A percentile compares a stretch with the other conserved stretches of the same genome.
These are phyloP conservation scores for Galerucella nymphaeae DNA, from an alignment of 2,888 invertebrate genomes.

Conservation along the genomic window DNA sequence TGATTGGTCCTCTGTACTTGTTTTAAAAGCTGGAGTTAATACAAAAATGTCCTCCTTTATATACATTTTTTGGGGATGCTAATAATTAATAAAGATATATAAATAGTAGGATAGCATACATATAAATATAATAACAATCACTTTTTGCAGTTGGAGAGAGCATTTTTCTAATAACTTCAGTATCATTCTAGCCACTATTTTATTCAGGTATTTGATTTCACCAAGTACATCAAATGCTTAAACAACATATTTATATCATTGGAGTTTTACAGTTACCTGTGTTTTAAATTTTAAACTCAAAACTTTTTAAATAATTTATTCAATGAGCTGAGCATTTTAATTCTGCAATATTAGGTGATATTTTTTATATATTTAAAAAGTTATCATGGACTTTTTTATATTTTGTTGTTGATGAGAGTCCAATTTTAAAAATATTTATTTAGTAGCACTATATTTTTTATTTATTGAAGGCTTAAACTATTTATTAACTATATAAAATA, in stretches of 20 bases:
- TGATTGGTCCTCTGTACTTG: slow-evolving; percentile 58
- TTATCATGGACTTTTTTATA: no score
- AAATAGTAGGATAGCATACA: background rate
- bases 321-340: no score
- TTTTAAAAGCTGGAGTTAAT: slow-evolving; percentile 14
- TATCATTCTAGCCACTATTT: background rate
- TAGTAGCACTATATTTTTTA: background rate
- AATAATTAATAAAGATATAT: background rate
- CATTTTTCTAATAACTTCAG: slow-evolving; percentile 2
- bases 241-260: background rate
- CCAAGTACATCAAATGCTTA: no score
- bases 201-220: background rate
- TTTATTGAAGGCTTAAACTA: no score
- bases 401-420: no score
- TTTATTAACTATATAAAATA: background rate
- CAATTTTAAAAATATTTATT: no score
- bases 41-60: slow-evolving; percentile 2
- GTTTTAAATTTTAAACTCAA: background rate
- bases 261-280: background rate
- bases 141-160: background rate
- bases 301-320: background rate
- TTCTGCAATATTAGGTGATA: no score
- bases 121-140: background rate
- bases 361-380: no score
- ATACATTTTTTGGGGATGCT: slow-evolving; percentile 1